Base-by-base conservation (phyloP, 2,888 invertebrate genomes). In the Blomia tropicalis region DNA sequence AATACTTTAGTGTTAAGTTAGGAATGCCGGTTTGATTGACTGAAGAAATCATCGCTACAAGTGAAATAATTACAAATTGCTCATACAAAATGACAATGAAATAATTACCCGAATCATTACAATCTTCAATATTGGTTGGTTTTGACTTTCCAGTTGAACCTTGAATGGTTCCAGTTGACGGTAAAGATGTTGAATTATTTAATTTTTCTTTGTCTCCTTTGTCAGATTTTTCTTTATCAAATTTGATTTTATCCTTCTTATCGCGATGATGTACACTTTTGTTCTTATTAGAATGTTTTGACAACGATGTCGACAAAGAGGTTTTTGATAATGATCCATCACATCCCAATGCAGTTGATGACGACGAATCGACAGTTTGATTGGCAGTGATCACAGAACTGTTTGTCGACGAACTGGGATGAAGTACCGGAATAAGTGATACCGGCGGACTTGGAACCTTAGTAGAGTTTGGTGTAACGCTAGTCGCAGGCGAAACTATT, bases 1-100 rank as follows among this genome's bases (percentile, higher is more conserved):
- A 53, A 32, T 53, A 51, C 29, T 66, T 67, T 19, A 67, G 31
- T 25, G 67, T 67, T 51, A 66, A 43, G 30, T 66, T 66, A 23
- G 66, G 66, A 64, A 66, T 66, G 23, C 36, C 36, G 7, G 36
- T 36, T 36, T 36, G 36, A 36, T 17, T 36, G 7, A 17, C 7
- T 36, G 64, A 63, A 32, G 66, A 60, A 41, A 65, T 61, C n/a
- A n/a, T n/a, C n/a, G n/a, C n/a, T n/a, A n/a, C n/a, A n/a, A n/a
- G n/a, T n/a, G n/a, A n/a, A n/a, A n/a, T n/a, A n/a, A n/a, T n/a
- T n/a, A n/a, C n/a, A n/a, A n/a, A n/a, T n/a, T n/a, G n/a, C n/a
- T n/a, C n/a, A n/a, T n/a, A n/a, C n/a, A n/a, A n/a, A n/a, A n/a
- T n/a, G n/a, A n/a, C n/a, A n/a, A n/a, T n/a, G n/a, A n/a, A n/a